Base-by-base conservation (phyloP, 2,113 vertebrate species). In the Abramis brama region DNA sequence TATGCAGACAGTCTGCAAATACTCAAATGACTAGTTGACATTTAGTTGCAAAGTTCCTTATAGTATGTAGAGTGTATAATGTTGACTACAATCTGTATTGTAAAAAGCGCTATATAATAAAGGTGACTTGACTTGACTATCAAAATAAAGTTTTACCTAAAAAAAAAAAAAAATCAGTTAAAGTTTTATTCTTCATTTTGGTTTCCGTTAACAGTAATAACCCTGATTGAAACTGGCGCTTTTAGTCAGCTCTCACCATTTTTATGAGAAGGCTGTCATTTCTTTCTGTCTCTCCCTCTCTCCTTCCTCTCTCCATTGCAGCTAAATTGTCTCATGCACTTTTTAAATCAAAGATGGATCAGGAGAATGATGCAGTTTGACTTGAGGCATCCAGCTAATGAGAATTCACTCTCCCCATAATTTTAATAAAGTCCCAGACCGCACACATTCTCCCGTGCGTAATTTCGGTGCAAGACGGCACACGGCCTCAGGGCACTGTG, bases 301-400 rank as follows among this genome's bases (percentile, higher is more conserved):
- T 47, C 71, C 39, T 74, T 74, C 11, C 71, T 25, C 23, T 74
- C 21, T 5, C 36, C 11, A 27, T 25, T 25, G 71, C 71, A 74
- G 43, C 71, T 27, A 11, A 15, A 8, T 74, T 45, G 25, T 47
- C 39, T 43, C n/a, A 6, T 50, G 43, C 71, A 47, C 71, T 27
- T 79, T 71, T 70, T 57, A 13, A 73, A 45, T 70, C 50, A 70
- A 70, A 6, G 70, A 19, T 25, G 21, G 76, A 78, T 78, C 75
- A 78, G 19, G 50, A 81, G 78, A 79, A 43, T 75, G 50, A 86
- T 85, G 85, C 81, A 76, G 83, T 62, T 88, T 90, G 85, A 81
- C 88, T 87, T 89, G 87, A 84, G 89, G 86, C 84, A 43, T 88
- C 76, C 47, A 71, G 43, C 79, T 92, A 90, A 92, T 87, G 85